Evolutionary conservation across 2,797 vertebrate genomes (phyloP).

Genomic region (Danio aesculapii): DNA sequence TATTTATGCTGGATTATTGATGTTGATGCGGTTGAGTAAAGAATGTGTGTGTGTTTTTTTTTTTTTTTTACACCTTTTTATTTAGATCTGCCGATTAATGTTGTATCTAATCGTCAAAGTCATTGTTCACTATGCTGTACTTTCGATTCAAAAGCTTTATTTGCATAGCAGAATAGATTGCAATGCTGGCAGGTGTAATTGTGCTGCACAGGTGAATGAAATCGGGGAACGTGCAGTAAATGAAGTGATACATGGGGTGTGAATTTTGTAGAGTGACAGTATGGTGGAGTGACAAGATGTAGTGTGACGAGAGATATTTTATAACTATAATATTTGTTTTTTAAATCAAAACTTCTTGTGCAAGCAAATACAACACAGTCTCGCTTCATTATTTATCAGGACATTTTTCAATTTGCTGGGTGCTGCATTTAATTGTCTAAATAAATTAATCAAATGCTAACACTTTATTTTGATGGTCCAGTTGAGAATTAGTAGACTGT

Average conservation of each 20-base stretch:
- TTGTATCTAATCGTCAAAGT: background rate
- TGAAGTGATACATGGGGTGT: background rate
- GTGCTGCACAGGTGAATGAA: conserved; percentile 12
- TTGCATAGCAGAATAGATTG: conserved; percentile 1
- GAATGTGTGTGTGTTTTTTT: background rate
- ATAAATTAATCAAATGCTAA: too few relatives aligned
- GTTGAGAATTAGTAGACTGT: too few relatives aligned
- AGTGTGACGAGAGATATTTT: background rate
- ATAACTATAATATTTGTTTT: background rate
- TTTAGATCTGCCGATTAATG: conserved; percentile 4
- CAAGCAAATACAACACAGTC: too few relatives aligned
- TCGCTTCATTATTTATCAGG: too few relatives aligned
- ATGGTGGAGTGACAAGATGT: background rate
- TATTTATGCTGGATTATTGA: conserved; percentile 11
- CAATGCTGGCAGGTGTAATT: background rate
- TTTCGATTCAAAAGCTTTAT: background rate
- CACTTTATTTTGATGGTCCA: too few relatives aligned
- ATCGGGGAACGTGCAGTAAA: background rate
- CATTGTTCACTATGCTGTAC: background rate
- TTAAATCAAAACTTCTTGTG: background rate
- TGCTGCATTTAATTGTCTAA: too few relatives aligned
- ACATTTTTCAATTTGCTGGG: too few relatives aligned
- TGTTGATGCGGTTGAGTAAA: background rate
- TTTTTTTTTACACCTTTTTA: conserved; percentile 26
- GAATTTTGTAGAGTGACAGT: background rate